These are phyloP conservation scores for Setipinna tenuifilis DNA, from an alignment of 2,797 vertebrate species.

Conservation along the genomic window DNA sequence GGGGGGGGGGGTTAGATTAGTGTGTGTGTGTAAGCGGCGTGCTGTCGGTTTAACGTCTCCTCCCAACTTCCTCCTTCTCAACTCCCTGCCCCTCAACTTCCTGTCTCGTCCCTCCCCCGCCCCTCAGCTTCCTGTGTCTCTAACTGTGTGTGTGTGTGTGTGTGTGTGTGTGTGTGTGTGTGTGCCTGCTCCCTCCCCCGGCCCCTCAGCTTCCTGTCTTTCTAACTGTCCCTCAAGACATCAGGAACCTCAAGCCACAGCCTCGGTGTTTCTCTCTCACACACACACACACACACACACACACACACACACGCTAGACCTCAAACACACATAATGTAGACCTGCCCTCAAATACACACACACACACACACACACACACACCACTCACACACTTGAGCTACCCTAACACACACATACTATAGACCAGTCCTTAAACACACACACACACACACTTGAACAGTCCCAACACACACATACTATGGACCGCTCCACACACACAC, in stretches of 20 bases:
- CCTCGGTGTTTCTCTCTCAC: not conserved
- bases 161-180: not conserved
- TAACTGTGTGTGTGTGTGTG: not conserved
- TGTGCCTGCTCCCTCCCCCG: not conserved
- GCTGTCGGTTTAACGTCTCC: not conserved
- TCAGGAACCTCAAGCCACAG: not conserved
- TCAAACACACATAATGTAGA: too few relatives aligned
- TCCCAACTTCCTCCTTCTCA: too few relatives aligned
- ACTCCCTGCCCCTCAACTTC: too few relatives aligned
- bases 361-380: slow-evolving; percentile 35
- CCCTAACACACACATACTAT: too few relatives aligned
- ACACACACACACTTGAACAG: not conserved
- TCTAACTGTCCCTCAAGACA: not conserved
- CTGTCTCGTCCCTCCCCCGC: too few relatives aligned
- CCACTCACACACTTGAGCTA: slow-evolving; percentile 42
- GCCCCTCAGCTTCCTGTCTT: not conserved
- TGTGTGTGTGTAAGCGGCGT: not conserved
- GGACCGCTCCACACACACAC: not conserved
- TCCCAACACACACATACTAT: too few relatives aligned
- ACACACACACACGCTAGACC: not conserved
- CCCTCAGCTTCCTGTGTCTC: too few relatives aligned
- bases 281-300: not conserved
- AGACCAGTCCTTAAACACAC: not conserved
- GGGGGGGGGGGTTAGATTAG: too few relatives aligned
- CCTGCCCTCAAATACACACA: not conserved